Base-by-base conservation (phyloP, 2,888 invertebrate species). In the Cataglyphis altisquamis region DNA sequence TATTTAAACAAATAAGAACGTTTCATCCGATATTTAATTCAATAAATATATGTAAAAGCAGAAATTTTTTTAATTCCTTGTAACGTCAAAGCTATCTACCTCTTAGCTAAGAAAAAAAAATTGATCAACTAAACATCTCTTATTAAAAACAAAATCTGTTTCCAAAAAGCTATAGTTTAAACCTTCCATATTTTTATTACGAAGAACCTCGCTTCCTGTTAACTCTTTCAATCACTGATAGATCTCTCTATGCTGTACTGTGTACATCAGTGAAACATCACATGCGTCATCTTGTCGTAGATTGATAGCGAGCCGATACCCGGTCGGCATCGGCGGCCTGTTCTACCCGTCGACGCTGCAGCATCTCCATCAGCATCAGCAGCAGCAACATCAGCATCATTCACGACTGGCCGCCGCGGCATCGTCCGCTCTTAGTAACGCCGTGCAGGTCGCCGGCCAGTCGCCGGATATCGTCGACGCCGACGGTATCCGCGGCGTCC, bases 311-410 rank as follows among this genome's bases (percentile, higher is more conserved):
- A 93, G 93, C 25, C 93, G 94, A 62, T 94, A 94, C 84, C 94
- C 94, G 2, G 94, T 94, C 25, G 93, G 93, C 8, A 92, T 93
- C 57, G 94, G 94, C 82, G 91, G 93, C 12, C 94, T 94, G 12
- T 94, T 94, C 89, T 94, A 94, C 68, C 94, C 94, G 55, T 93
- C 94, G 70, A 92, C 94, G 60, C 89, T 94, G 60, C 94, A 94
- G 62, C 94, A 94, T 84, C 91, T 93, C 15, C 94, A 94, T 25
- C 94, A 94, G 81, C 94, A 94, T 67, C 93, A 94, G 62, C 94
- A 94, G 77, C 94, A 94, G 77, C 93, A 93, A 62, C 94, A 94
- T 72, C 94, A 94, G 73, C 91, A 93, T 85, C 94, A 94, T 86
- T 94, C 94, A 80, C 92, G 93, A 68, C 88, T 94, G 81, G 86